These are phyloP conservation scores for Drosophila kokeensis DNA, from an alignment of 2,888 invertebrate species.

Conservation along the genomic window DNA sequence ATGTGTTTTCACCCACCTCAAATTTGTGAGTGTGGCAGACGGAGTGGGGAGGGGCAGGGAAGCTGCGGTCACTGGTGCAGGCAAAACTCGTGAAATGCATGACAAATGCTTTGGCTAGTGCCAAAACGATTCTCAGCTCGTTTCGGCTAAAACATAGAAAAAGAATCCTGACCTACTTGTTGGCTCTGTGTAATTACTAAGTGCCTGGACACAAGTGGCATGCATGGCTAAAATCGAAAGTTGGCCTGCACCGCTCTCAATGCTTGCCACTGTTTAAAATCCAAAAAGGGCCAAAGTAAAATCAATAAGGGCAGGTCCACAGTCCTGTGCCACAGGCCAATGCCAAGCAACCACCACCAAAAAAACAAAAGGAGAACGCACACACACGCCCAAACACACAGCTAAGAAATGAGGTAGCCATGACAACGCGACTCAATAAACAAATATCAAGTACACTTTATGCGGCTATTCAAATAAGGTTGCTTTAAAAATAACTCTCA, in stretches of 20 bases:
- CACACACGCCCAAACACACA: background rate
- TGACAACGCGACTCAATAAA: slow-evolving; percentile 71
- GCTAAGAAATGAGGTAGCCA: slow-evolving; percentile 58
- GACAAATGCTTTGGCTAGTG: slow-evolving; percentile 57
- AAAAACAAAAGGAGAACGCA: slow-evolving; percentile 8
- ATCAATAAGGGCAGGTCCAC: slow-evolving; percentile 63
- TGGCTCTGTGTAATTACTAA: slow-evolving; percentile 60
- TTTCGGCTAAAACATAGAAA: slow-evolving; percentile 20
- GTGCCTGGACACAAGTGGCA: slow-evolving; percentile 41
- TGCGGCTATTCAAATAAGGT: slow-evolving; percentile 70
- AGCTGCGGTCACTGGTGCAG: slow-evolving; percentile 61
- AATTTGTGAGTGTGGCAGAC: background rate
- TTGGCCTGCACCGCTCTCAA: slow-evolving; percentile 51
- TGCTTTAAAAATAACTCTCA: slow-evolving; percentile 72
- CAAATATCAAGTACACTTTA: slow-evolving; percentile 55
- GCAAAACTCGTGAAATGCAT: slow-evolving; percentile 71
- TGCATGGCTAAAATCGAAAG: slow-evolving; percentile 75
- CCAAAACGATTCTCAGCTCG: slow-evolving; percentile 19
- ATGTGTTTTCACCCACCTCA: slow-evolving; percentile 64
- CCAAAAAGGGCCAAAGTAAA: slow-evolving; percentile 50
- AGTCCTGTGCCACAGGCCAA: slow-evolving; percentile 59
- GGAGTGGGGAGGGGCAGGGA: slow-evolving; percentile 14
- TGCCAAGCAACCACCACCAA: slow-evolving; percentile 77
- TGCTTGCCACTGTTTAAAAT: slow-evolving; percentile 29
- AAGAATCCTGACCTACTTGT: slow-evolving; percentile 65